Conservation (phyloP, 2,888 invertebrate genomes). For the Deilephila porcellus region DNA sequence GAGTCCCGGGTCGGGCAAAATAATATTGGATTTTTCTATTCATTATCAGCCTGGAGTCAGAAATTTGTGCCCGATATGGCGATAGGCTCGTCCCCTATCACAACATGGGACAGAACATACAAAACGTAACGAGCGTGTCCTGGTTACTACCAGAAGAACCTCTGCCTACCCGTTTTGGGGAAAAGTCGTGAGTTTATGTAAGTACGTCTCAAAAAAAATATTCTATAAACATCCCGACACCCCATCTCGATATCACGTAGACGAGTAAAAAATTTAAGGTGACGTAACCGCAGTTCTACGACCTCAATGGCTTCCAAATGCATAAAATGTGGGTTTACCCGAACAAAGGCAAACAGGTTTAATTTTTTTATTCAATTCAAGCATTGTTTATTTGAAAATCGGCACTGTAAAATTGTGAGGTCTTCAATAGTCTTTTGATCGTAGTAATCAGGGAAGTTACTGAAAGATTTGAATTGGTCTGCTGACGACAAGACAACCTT, state of each 20-base stretch:
- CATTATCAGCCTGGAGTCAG: no score
- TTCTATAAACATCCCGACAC: constrained; percentile 9
- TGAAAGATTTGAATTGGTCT: background rate
- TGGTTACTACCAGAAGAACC: no score
- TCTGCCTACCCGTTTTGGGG: no score
- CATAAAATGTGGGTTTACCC: constrained; percentile 30
- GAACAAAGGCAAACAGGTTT: background rate
- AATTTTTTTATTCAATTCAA: constrained; percentile 13
- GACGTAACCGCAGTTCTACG: constrained; percentile 29
- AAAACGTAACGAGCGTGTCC: no score
- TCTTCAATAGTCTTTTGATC: background rate
- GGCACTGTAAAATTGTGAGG: background rate
- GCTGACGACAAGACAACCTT: no score
- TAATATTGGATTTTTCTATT: no score
- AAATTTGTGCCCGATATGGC: no score
- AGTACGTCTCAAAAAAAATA: background rate
- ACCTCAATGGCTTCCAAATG: constrained; percentile 23
- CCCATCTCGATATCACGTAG: constrained; percentile 11
- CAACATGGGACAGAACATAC: no score
- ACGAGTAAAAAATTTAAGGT: constrained; percentile 19
- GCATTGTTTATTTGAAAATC: constrained; percentile 7
- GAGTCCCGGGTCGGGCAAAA: no score
- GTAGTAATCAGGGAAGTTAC: background rate
- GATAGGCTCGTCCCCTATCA: no score
- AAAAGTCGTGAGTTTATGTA: no score